A percentile compares a stretch with the other conserved stretches of the same genome.
Conservation (phyloP, 2,113 vertebrate species). For the Dipodomys spectabilis region DNA sequence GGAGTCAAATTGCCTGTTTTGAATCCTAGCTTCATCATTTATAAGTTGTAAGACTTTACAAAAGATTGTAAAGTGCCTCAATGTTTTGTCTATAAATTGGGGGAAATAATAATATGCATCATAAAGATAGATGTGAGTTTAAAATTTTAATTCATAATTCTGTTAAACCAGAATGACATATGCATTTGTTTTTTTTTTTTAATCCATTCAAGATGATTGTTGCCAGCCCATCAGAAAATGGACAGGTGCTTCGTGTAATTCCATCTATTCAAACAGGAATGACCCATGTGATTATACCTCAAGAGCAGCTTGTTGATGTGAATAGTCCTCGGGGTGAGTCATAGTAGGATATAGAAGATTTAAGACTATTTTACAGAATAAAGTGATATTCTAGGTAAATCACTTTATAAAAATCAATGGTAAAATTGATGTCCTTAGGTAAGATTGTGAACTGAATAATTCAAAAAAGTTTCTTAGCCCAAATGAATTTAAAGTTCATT, state of each 20-base stretch:
- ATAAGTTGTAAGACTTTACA: neutral
- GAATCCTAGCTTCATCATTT: conserved; percentile 19
- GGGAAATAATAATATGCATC: neutral
- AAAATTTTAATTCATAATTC: conserved; percentile 46
- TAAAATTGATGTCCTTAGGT: conserved; percentile 61
- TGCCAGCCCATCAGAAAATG: conserved; percentile 87
- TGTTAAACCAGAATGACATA: conserved; percentile 43
- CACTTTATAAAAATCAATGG: neutral
- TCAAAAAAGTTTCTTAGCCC: conserved; percentile 48
- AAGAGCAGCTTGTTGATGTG: conserved; percentile 85
- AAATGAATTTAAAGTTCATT: conserved; percentile 76
- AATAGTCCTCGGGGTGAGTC: conserved; percentile 82
- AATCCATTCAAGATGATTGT: conserved; percentile 88
- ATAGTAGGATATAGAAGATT: neutral
- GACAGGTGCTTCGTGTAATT: conserved; percentile 89
- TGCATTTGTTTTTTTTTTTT: conserved; percentile 53
- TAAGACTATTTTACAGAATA: conserved; percentile 48
- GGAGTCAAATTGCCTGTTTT: neutral
- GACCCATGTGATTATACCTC: conserved; percentile 89
- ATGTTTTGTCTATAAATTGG: conserved; percentile 43
- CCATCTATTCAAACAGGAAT: conserved; percentile 87
- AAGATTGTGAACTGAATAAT: conserved; percentile 65
- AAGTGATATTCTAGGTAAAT: conserved; percentile 41
- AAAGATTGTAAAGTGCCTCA: neutral
- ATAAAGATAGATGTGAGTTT: neutral